Evolutionary conservation across 1,140 invertebrate species (phyloP).

Genomic region (Papilio xuthus): DNA sequence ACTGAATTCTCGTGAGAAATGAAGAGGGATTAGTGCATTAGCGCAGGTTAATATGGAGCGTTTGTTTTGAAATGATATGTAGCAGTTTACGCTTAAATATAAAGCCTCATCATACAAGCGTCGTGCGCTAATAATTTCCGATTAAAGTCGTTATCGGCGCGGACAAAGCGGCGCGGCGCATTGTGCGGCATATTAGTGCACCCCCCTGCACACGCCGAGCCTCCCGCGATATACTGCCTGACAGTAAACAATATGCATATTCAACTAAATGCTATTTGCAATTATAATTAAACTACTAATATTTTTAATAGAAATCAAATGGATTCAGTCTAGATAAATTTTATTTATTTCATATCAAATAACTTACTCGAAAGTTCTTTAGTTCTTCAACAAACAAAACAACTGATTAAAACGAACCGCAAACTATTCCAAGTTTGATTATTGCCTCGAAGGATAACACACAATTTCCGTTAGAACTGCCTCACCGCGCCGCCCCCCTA

Average conservation of each 20-base stretch:
- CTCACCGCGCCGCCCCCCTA: background rate
- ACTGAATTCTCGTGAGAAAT: too few species aligned
- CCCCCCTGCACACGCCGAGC: background rate
- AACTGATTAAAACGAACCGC: slow-evolving; percentile 14
- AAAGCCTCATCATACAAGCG: background rate
- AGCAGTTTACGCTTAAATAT: background rate
- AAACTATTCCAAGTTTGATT: slow-evolving; percentile 20
- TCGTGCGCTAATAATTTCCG: slow-evolving; percentile 14
- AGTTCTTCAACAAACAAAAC: background rate
- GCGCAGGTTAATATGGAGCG: background rate
- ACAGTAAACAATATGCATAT: background rate
- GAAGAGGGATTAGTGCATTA: too few species aligned
- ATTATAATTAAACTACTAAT: background rate
- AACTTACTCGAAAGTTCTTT: background rate
- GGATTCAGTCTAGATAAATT: too few species aligned
- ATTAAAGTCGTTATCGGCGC: slow-evolving; percentile 11
- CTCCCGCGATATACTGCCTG: background rate
- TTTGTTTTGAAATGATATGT: background rate
- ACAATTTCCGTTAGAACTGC: slow-evolving; percentile 18
- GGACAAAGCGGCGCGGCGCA: slow-evolving; percentile 11
- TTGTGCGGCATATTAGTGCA: slow-evolving; percentile 11
- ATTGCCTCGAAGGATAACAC: slow-evolving; percentile 13
- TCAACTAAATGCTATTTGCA: background rate
- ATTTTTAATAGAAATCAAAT: background rate
- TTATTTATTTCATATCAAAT: background rate